Conservation (phyloP, 2,797 vertebrate species). For the Sorex maritimensis region DNA sequence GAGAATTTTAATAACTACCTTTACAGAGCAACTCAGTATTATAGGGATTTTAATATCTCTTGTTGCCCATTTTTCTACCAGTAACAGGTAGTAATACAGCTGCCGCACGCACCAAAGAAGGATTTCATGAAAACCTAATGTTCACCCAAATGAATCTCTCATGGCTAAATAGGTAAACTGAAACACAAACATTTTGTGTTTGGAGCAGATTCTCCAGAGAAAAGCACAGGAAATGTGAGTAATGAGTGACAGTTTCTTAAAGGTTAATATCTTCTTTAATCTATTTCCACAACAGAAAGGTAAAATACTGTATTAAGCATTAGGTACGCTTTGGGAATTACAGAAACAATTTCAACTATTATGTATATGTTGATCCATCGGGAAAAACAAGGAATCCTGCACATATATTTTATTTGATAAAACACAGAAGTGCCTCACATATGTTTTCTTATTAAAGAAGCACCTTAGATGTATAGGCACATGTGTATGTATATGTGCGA, state of each 20-base stretch:
- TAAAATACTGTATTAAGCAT: slow-evolving; percentile 90
- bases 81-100: slow-evolving; percentile 79
- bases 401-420: slow-evolving; percentile 89
- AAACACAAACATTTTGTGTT: slow-evolving; percentile 91
- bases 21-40: slow-evolving; percentile 77
- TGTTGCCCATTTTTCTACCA: slow-evolving; percentile 73
- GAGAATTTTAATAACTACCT: slow-evolving; percentile 71
- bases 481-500: background rate
- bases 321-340: slow-evolving; percentile 92
- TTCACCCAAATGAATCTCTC: slow-evolving; percentile 89
- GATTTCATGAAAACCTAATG: slow-evolving; percentile 87
- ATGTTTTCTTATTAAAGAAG: slow-evolving; percentile 88
- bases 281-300: slow-evolving; percentile 90
- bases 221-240: slow-evolving; percentile 84
- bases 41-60: slow-evolving; percentile 75
- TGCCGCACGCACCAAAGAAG: slow-evolving; percentile 80
- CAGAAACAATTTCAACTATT: slow-evolving; percentile 91
- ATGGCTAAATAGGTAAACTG: slow-evolving; percentile 89
- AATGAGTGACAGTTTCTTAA: slow-evolving; percentile 94
- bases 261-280: slow-evolving; percentile 94
- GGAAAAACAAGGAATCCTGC: slow-evolving; percentile 86
- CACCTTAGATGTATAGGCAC: slow-evolving; percentile 70
- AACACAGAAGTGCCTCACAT: slow-evolving; percentile 88
- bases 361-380: slow-evolving; percentile 89
- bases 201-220: slow-evolving; percentile 88